These are phyloP conservation scores for Actinemys pallida DNA, from an alignment of 2,113 vertebrate genomes.

Conservation along the genomic window DNA sequence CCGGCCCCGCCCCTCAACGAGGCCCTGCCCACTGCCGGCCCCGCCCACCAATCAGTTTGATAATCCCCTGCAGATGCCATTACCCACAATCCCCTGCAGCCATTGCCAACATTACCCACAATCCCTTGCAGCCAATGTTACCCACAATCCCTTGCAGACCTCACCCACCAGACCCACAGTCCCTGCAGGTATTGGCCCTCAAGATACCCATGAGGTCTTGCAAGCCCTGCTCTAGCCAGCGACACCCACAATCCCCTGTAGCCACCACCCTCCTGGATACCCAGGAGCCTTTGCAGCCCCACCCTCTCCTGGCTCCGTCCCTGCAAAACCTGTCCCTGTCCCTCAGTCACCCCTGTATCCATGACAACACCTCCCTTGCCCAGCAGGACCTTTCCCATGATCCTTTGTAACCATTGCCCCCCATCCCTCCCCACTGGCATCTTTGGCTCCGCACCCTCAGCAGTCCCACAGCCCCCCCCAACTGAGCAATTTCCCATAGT, in stretches of 20 bases:
- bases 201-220: too few species aligned
- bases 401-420: not conserved
- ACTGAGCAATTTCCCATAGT: not conserved
- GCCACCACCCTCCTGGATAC: not conserved
- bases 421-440: too few species aligned
- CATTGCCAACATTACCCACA: not conserved
- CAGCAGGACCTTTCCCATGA: not conserved
- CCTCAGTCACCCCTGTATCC: not conserved
- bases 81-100: not conserved
- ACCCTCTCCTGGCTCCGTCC: too few species aligned
- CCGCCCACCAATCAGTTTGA: too few species aligned
- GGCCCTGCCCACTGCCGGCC: too few species aligned
- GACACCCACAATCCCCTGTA: not conserved
- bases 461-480: not conserved
- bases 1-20: too few species aligned
- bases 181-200: not conserved
- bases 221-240: not conserved
- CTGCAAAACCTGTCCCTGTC: too few species aligned
- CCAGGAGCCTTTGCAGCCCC: too few species aligned
- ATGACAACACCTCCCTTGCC: not conserved
- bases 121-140: not conserved
- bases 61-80: not conserved
- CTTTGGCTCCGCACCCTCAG: not conserved
- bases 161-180: not conserved
- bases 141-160: too few species aligned